Conservation (phyloP, 2,113 vertebrate genomes). For the Engraulis encrasicolus region DNA sequence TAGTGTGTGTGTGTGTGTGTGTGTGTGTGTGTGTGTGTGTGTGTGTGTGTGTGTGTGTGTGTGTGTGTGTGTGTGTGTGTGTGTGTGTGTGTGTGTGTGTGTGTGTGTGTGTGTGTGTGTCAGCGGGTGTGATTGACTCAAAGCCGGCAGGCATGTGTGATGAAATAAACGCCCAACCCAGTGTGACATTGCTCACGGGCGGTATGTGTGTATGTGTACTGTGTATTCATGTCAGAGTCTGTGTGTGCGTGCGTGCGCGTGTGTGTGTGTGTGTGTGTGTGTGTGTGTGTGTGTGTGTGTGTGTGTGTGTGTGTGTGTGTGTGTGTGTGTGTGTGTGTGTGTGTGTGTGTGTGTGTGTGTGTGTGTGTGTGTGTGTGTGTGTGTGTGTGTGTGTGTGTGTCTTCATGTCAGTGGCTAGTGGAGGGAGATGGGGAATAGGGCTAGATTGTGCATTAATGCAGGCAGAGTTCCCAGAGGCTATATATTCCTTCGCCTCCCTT, state of each 20-base stretch:
- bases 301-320: conserved; percentile 33
- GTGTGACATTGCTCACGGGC: background rate
- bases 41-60: too few species aligned
- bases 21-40: too few species aligned
- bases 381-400: too few species aligned
- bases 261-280: background rate
- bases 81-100: too few species aligned
- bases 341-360: conserved; percentile 33
- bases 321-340: conserved; percentile 19
- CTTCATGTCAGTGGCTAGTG: background rate
- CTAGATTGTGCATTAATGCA: conserved; percentile 12
- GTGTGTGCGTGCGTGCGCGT: background rate
- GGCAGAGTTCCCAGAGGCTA: conserved; percentile 13
- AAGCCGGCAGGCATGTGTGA: background rate
- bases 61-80: too few species aligned
- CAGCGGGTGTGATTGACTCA: background rate
- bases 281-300: conserved; percentile 1
- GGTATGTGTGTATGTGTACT: background rate
- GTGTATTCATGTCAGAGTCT: background rate
- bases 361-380: background rate
- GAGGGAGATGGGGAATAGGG: background rate
- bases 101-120: background rate
- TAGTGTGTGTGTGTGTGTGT: too few species aligned
- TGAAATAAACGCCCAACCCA: background rate
- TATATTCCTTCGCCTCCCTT: background rate